These are phyloP conservation scores for Hylomyscus alleni DNA, from an alignment of 2,797 vertebrate genomes.

Conservation along the genomic window DNA sequence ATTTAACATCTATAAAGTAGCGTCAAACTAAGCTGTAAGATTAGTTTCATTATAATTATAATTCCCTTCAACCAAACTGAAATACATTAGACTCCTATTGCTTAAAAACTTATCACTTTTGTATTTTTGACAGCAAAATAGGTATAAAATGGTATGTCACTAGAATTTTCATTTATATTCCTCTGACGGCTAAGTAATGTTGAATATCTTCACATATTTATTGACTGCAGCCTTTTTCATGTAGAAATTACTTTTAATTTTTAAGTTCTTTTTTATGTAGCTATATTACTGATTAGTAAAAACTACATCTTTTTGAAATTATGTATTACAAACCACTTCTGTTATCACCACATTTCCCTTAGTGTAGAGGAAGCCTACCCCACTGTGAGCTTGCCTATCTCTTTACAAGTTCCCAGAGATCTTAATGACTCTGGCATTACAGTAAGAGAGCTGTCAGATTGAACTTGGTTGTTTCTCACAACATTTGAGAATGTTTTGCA, in stretches of 20 bases:
- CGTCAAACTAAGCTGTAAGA: neutral
- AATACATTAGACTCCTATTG: neutral
- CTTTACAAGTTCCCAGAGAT: neutral
- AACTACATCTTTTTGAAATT: neutral
- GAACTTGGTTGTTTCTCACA: neutral
- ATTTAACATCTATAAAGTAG: neutral
- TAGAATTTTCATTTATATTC: neutral
- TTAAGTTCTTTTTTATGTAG: neutral
- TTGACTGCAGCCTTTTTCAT: neutral
- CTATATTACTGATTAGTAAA: slow-evolving; percentile 11
- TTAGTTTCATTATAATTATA: neutral
- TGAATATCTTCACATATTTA: neutral
- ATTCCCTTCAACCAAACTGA: neutral
- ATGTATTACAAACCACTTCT: neutral
- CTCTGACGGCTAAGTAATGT: neutral
- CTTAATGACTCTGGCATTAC: neutral
- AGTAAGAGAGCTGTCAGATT: neutral
- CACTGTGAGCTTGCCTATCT: neutral
- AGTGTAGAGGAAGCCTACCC: too few relatives aligned
- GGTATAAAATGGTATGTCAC: neutral
- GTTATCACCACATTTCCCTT: neutral
- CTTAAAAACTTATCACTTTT: slow-evolving; percentile 33
- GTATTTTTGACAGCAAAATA: slow-evolving; percentile 12
- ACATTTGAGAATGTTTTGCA: neutral
- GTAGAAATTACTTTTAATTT: slow-evolving; percentile 32